Evolutionary conservation across 2,797 vertebrate species (phyloP), one percentile per base, ranked within the genome.

Genomic region (Erethizon dorsatum): DNA sequence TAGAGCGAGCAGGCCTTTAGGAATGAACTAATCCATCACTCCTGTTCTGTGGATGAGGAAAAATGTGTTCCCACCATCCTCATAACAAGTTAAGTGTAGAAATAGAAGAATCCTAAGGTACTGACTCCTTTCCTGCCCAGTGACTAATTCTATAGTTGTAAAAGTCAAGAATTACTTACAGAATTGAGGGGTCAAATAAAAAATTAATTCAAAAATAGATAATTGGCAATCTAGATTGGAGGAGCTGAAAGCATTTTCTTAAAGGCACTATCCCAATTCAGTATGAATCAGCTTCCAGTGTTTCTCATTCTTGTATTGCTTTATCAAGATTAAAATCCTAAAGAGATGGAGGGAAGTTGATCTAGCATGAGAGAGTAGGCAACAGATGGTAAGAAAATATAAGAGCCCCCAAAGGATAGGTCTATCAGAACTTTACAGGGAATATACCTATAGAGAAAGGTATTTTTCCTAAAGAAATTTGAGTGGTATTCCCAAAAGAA

Each of bases 401-500:
- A 79, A 61, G 14, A 89, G 37, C 12, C n/a, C 26, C 7, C 83
- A 28, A n/a, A 6, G 6, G 61, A 47, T 45, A 63, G 10, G 88
- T 94, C 28, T 54, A 61, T 89, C 7, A 86, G 65, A 31, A 88
- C 45, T 61, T 94, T 94, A 86, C 22, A 92, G 79, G 37, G 92
- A 87, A 67, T 77, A 95, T 1, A 9, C 69, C 79, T 87, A 85
- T 31, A 83, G 52, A 80, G 45, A 91, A 50, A 90, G 87, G 37
- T 84, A 45, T 93, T 89, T 96, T 95, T 88, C 61, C 83, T 84
- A 78, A 87, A 45, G 61, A 89, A 95, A 97, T 61, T 31, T 65
- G 33, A 95, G 37, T 90, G 28, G 26, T 82, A 47, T 84, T 97
- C 84, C 84, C 84, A 63, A 85, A 91, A 91, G 47, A 67, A 89